These are phyloP conservation scores for Aphidius gifuensis DNA, from an alignment of 1,140 invertebrate genomes.

Conservation along the genomic window DNA sequence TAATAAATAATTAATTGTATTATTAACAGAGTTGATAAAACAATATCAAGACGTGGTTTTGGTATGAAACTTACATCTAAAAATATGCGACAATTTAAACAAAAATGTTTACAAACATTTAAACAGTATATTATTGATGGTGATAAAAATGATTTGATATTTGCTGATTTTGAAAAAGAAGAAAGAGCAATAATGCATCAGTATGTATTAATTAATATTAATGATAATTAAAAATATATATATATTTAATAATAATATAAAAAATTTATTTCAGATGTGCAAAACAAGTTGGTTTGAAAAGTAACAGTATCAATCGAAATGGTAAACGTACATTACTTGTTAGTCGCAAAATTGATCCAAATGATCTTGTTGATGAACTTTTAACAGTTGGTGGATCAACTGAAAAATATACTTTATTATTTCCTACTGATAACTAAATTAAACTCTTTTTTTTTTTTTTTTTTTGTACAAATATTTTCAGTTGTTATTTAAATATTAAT, in stretches of 20 bases:
- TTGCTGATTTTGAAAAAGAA: conserved; percentile 70
- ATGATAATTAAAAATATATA: conserved; percentile 9
- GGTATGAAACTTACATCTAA: conserved; percentile 41
- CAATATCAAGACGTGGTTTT: conserved; percentile 42
- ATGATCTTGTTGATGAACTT: conserved; percentile 39
- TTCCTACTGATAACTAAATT: conserved; percentile 28
- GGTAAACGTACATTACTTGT: conserved; percentile 40
- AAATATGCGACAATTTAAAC: conserved; percentile 45
- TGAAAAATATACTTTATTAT: conserved; percentile 44
- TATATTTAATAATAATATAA: not conserved
- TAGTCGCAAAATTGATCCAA: conserved; percentile 40
- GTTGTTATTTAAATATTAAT: no score
- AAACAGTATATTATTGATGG: conserved; percentile 54
- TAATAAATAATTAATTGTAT: not conserved
- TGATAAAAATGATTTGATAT: conserved; percentile 61
- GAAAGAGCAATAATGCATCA: conserved; percentile 68
- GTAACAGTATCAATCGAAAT: conserved; percentile 39
- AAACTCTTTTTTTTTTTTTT: not conserved
- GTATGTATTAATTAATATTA: conserved; percentile 46
- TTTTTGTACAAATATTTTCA: not conserved
- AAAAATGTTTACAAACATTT: conserved; percentile 38
- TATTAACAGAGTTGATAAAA: conserved; percentile 42
- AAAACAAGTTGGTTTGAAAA: conserved; percentile 45
- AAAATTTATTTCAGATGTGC: conserved; percentile 37
- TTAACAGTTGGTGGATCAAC: conserved; percentile 38